Base-by-base conservation (phyloP, 2,888 invertebrate genomes). In the Tyria jacobaeae region DNA sequence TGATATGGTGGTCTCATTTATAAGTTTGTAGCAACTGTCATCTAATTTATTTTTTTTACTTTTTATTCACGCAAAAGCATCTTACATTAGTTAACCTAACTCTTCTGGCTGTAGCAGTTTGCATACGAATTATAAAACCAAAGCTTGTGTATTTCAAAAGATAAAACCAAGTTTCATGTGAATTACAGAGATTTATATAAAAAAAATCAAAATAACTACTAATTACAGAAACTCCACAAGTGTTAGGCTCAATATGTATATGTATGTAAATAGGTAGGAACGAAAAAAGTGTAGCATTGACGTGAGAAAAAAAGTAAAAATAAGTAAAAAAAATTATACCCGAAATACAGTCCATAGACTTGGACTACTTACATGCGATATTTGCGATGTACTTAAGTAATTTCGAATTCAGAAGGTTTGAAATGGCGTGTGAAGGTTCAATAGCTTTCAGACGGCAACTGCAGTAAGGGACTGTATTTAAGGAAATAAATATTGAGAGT, bases 391-490 rank as follows among this genome's bases (percentile, higher is more conserved):
- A 67, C 64, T 70, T 70, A 58, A 62, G 62, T 62, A 65, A 76
- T 68, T 75, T 74, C 57, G 58, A 75, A 74, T 72, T 76, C 64
- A 76, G 71, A 62, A 77, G 75, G 67, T 62, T 62, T 47, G 41
- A 76, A 79, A 75, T 74, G 62, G 70, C 72, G 78, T 72, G 73
- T 79, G 66, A 74, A 76, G 76, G 74, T 75, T 76, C 66, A 79
- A 78, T 80, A 84, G 83, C 79, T 76, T 77, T 79, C 72, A 85
- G 81, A 78, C 80, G 80, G 79, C 81, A 79, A 81, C 80, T 79
- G 78, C 72, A 83, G 80, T 81, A 82, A 84, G 89, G 89, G 91
- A 92, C 89, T 92, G 90, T 90, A 91, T 91, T 91, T 88, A 84
- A 89, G 89, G 89, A 89, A 83, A 82, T 76, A 85, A 85, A 83